Evolutionary conservation across 1,140 invertebrate genomes (phyloP).

Genomic region (Eriocheir sinensis): DNA sequence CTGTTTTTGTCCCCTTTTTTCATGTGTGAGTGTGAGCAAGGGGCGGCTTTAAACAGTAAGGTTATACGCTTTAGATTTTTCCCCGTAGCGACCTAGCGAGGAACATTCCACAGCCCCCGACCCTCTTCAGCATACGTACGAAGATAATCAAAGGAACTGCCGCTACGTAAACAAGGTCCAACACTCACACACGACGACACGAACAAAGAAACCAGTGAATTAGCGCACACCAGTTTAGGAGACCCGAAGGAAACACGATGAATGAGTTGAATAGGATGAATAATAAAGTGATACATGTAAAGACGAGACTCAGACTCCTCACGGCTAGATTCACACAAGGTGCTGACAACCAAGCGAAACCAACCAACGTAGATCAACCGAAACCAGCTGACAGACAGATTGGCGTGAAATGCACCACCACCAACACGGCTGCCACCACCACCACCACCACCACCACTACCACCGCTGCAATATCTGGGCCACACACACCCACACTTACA

Average conservation of each 20-base stretch:
- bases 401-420: too few species aligned
- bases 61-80: slow-evolving; percentile 59
- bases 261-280: too few species aligned
- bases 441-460: not conserved
- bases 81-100: not conserved
- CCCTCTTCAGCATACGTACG: not conserved
- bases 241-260: not conserved
- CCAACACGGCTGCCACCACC: too few species aligned
- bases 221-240: not conserved
- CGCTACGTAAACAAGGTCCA: not conserved
- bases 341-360: not conserved
- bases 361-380: too few species aligned
- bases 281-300: not conserved
- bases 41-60: slow-evolving; percentile 47
- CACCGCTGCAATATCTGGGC: too few species aligned
- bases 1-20: slow-evolving; percentile 44
- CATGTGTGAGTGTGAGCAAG: slow-evolving; percentile 38
- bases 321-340: not conserved
- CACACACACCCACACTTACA: too few species aligned
- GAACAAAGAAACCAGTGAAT: too few species aligned
- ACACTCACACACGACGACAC: not conserved
- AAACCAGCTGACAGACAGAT: too few species aligned
- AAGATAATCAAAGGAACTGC: not conserved
- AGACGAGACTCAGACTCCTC: not conserved
- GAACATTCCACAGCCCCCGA: not conserved